Base-by-base conservation (phyloP, 2,113 vertebrate genomes). In the Rhipidura dahli region DNA sequence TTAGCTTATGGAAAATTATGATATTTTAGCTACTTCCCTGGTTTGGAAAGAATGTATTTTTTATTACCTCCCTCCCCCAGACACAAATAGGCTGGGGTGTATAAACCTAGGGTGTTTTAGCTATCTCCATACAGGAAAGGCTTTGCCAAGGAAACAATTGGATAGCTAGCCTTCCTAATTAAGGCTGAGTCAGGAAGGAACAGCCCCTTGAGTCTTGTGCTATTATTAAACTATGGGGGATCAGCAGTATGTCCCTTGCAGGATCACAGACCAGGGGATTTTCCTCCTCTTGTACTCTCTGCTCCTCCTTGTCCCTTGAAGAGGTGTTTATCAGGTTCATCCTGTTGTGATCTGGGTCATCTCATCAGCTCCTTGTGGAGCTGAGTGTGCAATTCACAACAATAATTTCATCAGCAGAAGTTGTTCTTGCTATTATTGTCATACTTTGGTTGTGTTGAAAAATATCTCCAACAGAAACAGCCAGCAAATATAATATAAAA, bases 211-310 rank as follows among this genome's bases (percentile, higher is more conserved):
- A 57, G 54, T 61, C n/a, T 40, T 60, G 59, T 56, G 37, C 27
- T 80, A 8, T 83, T 92, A 53, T 90, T 83, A 37, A 53, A 15
- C 21, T 53, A 4, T 4, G 69, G 37, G 56, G 18, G n/a, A 69
- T 50, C 24, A 86, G 13, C 54, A 60, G 30, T 5, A 3, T 42
- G 19, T 31, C 24, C 87, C 47, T 33, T 50, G n/a, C 31, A 83
- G 30, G 20, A 27, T 18, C 39, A 30, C 10, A 72, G 45, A 28
- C 26, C 26, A 35, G 40, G 13, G 9, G 71, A 39, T 84, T 35
- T 63, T 27, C 3, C 4, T 68, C 13, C 40, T 40, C 10, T 60
- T 7, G 0, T 44, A 8, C 13, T 4, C 2, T 24, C 42, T 75
- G 23, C 10, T 71, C 4, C 13, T 2, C 6, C 15, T 83, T 50